Evolutionary conservation across 2,888 invertebrate species (phyloP).

Genomic region (Drosophila longiperda): DNA sequence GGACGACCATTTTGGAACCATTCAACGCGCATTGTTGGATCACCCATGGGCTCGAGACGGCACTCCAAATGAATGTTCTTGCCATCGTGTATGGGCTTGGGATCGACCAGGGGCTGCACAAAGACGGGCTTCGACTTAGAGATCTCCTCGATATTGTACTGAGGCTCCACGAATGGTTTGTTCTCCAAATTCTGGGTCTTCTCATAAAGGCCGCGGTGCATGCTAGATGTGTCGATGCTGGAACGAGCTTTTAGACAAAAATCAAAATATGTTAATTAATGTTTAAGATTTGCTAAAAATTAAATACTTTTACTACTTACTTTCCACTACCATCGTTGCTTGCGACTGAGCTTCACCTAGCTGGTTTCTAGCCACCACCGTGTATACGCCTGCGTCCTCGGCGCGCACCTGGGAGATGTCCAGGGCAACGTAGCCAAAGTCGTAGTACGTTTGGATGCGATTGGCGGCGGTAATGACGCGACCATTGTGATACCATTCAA

Average conservation of each 20-base stretch:
- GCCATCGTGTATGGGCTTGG: slow-evolving; percentile 93
- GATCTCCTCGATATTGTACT: slow-evolving; percentile 95
- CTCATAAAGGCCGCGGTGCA: slow-evolving; percentile 94
- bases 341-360: slow-evolving; percentile 94
- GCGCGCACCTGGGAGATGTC: slow-evolving; percentile 96
- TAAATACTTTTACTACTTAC: slow-evolving; percentile 87
- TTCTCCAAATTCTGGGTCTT: slow-evolving; percentile 95
- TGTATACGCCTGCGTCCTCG: slow-evolving; percentile 97
- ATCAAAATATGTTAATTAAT: neutral
- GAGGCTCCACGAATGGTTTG: slow-evolving; percentile 93
- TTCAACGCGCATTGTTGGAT: slow-evolving; percentile 97
- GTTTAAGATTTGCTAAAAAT: fast-evolving
- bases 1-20: slow-evolving; percentile 98
- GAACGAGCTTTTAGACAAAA: slow-evolving; percentile 89
- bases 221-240: slow-evolving; percentile 94
- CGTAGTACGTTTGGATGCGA: slow-evolving; percentile 96
- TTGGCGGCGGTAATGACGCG: slow-evolving; percentile 94
- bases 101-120: slow-evolving; percentile 94
- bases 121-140: slow-evolving; percentile 98
- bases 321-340: slow-evolving; percentile 94
- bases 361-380: slow-evolving; percentile 95
- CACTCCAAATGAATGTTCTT: slow-evolving; percentile 96
- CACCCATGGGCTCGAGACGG: slow-evolving; percentile 96
- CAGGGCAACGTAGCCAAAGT: slow-evolving; percentile 98
- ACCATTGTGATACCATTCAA: slow-evolving; percentile 99